Conservation (phyloP, 2,113 vertebrate species). For the Aegotheles bennettii region DNA sequence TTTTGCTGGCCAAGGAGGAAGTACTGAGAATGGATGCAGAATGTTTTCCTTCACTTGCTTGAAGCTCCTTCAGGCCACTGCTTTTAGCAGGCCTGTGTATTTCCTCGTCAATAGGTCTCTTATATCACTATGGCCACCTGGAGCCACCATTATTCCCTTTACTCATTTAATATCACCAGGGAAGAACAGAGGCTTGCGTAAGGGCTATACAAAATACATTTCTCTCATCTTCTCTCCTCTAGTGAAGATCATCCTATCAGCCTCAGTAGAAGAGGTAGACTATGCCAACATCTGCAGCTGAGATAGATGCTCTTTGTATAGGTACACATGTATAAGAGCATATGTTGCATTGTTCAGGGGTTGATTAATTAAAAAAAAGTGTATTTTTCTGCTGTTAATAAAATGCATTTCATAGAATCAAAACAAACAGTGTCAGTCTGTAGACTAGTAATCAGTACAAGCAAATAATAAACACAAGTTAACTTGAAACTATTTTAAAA, state of each 20-base stretch:
- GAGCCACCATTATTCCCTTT: neutral
- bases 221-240: neutral
- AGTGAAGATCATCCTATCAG: neutral
- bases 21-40: neutral
- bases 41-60: neutral
- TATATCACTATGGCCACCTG: neutral
- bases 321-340: rapidly evolving
- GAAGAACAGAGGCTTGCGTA: neutral
- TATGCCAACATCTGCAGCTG: neutral
- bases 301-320: neutral
- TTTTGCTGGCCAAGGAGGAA: neutral
- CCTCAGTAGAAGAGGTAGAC: neutral
- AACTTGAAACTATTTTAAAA: neutral
- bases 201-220: neutral
- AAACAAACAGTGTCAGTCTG: neutral
- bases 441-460: neutral
- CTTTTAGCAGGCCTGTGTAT: neutral
- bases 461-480: neutral
- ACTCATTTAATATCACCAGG: neutral
- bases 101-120: neutral
- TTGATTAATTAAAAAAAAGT: neutral
- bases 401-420: neutral
- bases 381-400: neutral
- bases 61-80: neutral
- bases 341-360: neutral